A percentile compares a stretch with the other conserved stretches of the same genome.
These are phyloP conservation scores for Rhinopomastus cyanomelas DNA, from an alignment of 2,113 vertebrate genomes.

Conservation along the genomic window DNA sequence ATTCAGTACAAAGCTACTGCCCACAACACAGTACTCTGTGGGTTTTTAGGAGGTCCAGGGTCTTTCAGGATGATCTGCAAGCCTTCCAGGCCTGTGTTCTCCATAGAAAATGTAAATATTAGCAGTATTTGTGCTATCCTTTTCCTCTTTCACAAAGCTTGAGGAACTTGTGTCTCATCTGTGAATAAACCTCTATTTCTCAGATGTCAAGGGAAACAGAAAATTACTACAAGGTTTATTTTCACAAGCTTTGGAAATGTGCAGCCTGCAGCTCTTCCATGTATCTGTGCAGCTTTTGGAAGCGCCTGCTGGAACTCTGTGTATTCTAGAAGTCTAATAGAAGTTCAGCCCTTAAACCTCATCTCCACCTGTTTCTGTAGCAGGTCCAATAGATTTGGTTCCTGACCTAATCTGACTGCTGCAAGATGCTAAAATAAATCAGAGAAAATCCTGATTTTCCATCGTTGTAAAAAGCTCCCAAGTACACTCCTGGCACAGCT, in stretches of 20 bases:
- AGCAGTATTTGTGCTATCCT: not conserved
- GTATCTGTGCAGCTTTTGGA: not conserved
- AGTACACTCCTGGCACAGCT: not conserved
- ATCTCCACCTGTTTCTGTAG: not conserved
- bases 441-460: not conserved
- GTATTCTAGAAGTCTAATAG: not conserved
- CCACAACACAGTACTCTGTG: not conserved
- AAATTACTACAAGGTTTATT: not conserved
- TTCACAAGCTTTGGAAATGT: not conserved
- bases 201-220: not conserved
- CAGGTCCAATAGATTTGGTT: not conserved
- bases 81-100: not conserved
- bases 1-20: conserved; percentile 6
- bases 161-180: not conserved
- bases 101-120: not conserved
- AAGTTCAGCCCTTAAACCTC: not conserved
- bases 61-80: not conserved
- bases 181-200: not conserved
- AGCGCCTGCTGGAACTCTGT: not conserved
- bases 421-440: not conserved
- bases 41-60: conserved; percentile 16
- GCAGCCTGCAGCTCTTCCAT: not conserved
- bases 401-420: not conserved
- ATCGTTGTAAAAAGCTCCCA: conserved; percentile 22
- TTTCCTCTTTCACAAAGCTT: not conserved